These are phyloP conservation scores for Cyanocitta stelleri DNA, from an alignment of 2,113 vertebrate genomes.

Conservation along the genomic window DNA sequence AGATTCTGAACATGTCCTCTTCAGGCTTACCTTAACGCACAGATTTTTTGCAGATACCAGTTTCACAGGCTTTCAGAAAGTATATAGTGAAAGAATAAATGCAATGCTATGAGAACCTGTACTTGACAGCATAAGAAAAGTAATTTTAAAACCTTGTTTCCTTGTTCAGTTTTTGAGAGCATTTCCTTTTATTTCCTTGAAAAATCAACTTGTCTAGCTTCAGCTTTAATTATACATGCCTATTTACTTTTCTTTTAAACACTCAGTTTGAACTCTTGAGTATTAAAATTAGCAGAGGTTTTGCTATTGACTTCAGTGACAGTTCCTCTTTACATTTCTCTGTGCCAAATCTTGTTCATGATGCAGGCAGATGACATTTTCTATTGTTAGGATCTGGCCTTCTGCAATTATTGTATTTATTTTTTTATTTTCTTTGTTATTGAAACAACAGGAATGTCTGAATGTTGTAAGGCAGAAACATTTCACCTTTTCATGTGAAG, in stretches of 20 bases:
- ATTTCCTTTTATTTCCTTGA: not conserved
- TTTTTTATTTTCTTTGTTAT: not conserved
- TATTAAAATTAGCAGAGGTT: not conserved
- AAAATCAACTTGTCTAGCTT: not conserved
- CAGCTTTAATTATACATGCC: not conserved
- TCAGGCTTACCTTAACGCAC: not conserved
- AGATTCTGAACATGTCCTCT: slow-evolving; percentile 20
- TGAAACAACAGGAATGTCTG: not conserved
- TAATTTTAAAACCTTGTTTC: not conserved
- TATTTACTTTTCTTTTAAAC: not conserved
- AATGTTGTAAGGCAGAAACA: not conserved
- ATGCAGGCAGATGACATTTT: not conserved
- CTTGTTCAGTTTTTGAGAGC: not conserved
- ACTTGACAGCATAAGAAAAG: not conserved
- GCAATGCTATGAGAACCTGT: not conserved
- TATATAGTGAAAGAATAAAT: not conserved
- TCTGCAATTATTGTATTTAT: not conserved
- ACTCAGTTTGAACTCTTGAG: not conserved
- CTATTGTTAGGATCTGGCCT: not conserved
- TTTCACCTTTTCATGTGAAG: not conserved
- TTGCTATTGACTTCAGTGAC: not conserved
- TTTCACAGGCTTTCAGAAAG: not conserved
- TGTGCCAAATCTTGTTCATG: not conserved
- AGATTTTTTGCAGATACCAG: not conserved
- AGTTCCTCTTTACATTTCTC: not conserved